Evolutionary conservation across 1,140 invertebrate species (phyloP).

Genomic region (Drosophila sechellia): DNA sequence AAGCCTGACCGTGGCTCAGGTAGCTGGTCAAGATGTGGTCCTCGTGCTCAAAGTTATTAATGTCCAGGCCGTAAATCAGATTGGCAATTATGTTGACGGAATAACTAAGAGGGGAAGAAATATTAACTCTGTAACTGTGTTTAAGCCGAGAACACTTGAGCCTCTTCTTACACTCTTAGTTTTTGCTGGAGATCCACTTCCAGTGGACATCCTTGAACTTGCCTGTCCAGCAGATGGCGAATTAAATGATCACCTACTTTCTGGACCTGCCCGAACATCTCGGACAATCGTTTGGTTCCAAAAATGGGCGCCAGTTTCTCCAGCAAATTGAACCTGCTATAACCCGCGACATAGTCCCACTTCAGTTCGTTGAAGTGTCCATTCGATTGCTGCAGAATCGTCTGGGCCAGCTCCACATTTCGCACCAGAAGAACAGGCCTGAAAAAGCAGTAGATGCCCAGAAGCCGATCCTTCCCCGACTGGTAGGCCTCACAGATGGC

Average conservation of each 20-base stretch:
- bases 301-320: slow-evolving; percentile 75
- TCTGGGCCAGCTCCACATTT: slow-evolving; percentile 60
- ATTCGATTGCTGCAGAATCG: slow-evolving; percentile 59
- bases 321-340: slow-evolving; percentile 68
- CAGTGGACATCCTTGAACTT: neutral
- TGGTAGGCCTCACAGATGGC: slow-evolving; percentile 75
- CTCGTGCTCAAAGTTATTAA: slow-evolving; percentile 68
- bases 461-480: slow-evolving; percentile 51
- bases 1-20: slow-evolving; percentile 27
- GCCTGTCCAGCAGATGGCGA: slow-evolving; percentile 37
- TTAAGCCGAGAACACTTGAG: fast-evolving
- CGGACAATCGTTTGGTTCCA: slow-evolving; percentile 24
- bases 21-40: slow-evolving; percentile 69
- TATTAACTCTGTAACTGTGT: too few species aligned
- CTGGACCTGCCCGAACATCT: slow-evolving; percentile 64
- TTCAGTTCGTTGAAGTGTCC: slow-evolving; percentile 67
- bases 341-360: slow-evolving; percentile 72
- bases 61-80: slow-evolving; percentile 71
- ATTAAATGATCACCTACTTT: slow-evolving; percentile 64
- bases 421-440: slow-evolving; percentile 69
- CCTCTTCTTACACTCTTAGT: slow-evolving; percentile 62
- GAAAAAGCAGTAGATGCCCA: slow-evolving; percentile 78
- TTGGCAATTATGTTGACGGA: slow-evolving; percentile 73
- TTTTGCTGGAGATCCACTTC: slow-evolving; percentile 68
- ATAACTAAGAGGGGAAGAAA: slow-evolving; percentile 40